These are phyloP conservation scores for Cheilosia pagana DNA, from an alignment of 2,888 invertebrate genomes.

Conservation along the genomic window DNA sequence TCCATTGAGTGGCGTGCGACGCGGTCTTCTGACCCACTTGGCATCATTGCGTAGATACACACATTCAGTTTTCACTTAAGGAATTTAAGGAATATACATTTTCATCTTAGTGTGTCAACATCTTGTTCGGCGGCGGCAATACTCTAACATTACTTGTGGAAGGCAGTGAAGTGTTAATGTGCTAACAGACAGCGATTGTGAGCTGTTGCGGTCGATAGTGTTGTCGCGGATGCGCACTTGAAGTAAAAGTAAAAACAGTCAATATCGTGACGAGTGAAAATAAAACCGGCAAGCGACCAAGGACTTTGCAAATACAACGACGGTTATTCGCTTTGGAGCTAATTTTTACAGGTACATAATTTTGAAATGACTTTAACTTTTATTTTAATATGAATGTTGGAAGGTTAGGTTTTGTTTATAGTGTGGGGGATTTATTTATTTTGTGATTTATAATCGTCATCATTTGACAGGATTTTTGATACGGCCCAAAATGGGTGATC, in stretches of 20 bases:
- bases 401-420: background rate
- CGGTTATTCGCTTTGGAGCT: background rate
- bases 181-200: conserved; percentile 51
- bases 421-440: no score
- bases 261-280: conserved; percentile 35
- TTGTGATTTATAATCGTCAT: no score
- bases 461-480: no score
- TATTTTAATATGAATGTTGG: background rate
- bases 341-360: conserved; percentile 59
- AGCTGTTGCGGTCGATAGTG: conserved; percentile 37
- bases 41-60: conserved; percentile 62
- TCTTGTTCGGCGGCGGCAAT: conserved; percentile 21
- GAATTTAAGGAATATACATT: conserved; percentile 75
- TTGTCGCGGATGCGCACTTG: conserved; percentile 48
- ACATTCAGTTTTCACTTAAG: conserved; percentile 72
- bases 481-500: no score
- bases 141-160: conserved; percentile 55
- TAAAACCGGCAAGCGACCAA: conserved; percentile 2
- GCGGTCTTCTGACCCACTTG: conserved; percentile 67
- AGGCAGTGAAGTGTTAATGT: conserved; percentile 72
- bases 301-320: conserved; percentile 13
- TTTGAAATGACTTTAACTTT: background rate
- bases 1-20: conserved; percentile 28
- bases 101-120: conserved; percentile 65
- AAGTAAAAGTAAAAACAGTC: conserved; percentile 69